These are phyloP conservation scores for Brachionus sp. DNA, from an alignment of 1,140 invertebrate species.

Conservation along the genomic window DNA sequence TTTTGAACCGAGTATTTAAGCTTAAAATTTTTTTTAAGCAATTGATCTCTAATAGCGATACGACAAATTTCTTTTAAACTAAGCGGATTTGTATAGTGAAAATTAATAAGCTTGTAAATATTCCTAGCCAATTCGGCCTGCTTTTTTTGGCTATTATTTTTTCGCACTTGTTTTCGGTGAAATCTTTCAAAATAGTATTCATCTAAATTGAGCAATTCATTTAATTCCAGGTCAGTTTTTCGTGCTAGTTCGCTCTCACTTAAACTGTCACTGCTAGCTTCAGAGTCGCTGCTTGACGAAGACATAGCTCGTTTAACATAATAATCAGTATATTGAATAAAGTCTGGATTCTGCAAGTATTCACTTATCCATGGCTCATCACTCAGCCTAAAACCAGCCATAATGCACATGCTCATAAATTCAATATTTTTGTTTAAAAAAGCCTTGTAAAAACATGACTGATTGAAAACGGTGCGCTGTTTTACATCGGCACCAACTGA, in stretches of 20 bases:
- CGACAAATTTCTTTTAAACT: slow-evolving; percentile 36
- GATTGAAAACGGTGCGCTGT: slow-evolving; percentile 37
- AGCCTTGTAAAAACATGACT: slow-evolving; percentile 44
- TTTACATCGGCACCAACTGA: slow-evolving; percentile 19
- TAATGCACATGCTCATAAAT: slow-evolving; percentile 38
- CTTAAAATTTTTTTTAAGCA: neutral
- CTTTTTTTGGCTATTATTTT: neutral
- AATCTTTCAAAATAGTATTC: slow-evolving; percentile 44
- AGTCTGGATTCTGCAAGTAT: slow-evolving; percentile 40
- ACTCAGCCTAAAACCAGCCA: slow-evolving; percentile 17
- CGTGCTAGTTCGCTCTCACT: neutral
- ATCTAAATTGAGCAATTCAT: slow-evolving; percentile 25
- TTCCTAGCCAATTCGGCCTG: slow-evolving; percentile 14
- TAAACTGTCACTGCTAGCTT: neutral
- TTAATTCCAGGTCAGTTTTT: slow-evolving; percentile 38
- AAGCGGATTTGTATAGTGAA: slow-evolving; percentile 9
- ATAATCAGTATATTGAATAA: slow-evolving; percentile 42
- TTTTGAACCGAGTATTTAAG: slow-evolving; percentile 18
- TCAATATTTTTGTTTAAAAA: slow-evolving; percentile 45
- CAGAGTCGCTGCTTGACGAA: slow-evolving; percentile 11
- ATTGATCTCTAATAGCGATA: neutral
- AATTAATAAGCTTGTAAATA: slow-evolving; percentile 1
- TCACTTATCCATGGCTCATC: slow-evolving; percentile 39
- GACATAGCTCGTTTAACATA: slow-evolving; percentile 15
- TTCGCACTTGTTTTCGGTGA: neutral